phyloP scores from a whole-genome alignment of 2,888 invertebrate species.

The Agrilus cyanescens region DNA sequence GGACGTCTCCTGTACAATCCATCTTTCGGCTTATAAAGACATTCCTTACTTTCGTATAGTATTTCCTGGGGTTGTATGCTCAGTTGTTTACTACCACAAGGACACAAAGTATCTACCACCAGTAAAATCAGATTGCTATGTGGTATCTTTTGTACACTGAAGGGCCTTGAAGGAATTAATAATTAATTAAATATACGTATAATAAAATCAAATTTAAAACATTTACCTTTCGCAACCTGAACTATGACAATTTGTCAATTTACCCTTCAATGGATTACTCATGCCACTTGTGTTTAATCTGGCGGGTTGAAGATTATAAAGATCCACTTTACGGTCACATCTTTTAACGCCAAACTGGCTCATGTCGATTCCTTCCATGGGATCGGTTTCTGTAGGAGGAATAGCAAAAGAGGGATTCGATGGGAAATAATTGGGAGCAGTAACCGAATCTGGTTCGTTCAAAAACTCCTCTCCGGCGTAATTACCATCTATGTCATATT shows the following conservation, averaged over 20 bases:
- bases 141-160: constrained; percentile 84
- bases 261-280: constrained; percentile 78
- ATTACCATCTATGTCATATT: constrained; percentile 9
- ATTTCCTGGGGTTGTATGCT: constrained; percentile 68
- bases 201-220: constrained; percentile 3
- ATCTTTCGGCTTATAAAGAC: constrained; percentile 49
- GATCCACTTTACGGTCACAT: constrained; percentile 78
- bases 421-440: constrained; percentile 34
- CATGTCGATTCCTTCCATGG: constrained; percentile 33
- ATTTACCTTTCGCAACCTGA: constrained; percentile 74
- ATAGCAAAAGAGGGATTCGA: constrained; percentile 32
- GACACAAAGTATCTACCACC: constrained; percentile 79
- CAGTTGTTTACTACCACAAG: constrained; percentile 76
- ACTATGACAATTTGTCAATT: constrained; percentile 76
- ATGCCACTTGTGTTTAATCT: constrained; percentile 64
- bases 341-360: constrained; percentile 51
- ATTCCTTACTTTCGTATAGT: constrained; percentile 43
- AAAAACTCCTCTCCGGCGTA: constrained; percentile 15
- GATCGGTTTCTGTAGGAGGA: constrained; percentile 33
- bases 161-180: constrained; percentile 48
- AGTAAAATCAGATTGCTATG: constrained; percentile 80
- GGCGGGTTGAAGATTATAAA: constrained; percentile 74
- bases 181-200: not conserved
- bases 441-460: constrained; percentile 28
- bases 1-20: constrained; percentile 62